phyloP scores from a whole-genome alignment of 2,113 vertebrate species.

The Pyrgilauda ruficollis region DNA sequence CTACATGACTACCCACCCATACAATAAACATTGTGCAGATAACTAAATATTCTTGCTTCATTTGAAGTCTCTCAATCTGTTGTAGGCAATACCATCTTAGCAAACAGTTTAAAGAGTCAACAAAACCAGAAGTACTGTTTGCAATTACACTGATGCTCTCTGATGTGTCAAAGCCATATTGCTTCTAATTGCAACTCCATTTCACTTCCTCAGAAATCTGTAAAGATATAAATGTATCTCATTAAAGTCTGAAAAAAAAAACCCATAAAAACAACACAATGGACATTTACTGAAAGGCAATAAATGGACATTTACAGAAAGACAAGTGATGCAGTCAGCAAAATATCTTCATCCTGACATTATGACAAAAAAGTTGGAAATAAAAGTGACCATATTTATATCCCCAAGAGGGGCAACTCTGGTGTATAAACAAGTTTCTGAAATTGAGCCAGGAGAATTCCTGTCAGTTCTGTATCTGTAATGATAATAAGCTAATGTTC shows the following conservation, averaged over 20 bases:
- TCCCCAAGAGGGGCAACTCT: background rate
- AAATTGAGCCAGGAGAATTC: constrained; percentile 23
- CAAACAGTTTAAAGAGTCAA: background rate
- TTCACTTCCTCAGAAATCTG: background rate
- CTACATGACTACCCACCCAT: background rate
- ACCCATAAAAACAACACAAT: background rate
- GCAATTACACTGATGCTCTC: background rate
- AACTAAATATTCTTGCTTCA: background rate
- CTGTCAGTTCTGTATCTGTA: background rate
- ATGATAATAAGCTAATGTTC: background rate
- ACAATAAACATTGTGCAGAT: background rate
- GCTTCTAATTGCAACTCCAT: background rate
- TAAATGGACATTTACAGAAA: constrained; percentile 28
- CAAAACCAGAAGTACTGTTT: background rate
- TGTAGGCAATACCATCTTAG: background rate
- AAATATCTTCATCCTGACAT: background rate
- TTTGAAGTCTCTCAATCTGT: background rate
- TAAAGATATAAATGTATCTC: background rate
- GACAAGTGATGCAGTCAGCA: background rate
- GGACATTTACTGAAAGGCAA: background rate
- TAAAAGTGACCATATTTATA: background rate
- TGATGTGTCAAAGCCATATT: background rate
- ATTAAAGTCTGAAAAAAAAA: background rate
- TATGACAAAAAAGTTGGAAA: background rate
- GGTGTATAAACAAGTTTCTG: constrained; percentile 12